A percentile compares a stretch with the other conserved stretches of the same genome.
Conservation (phyloP, 2,113 vertebrate genomes). For the Nettapus auritus region DNA sequence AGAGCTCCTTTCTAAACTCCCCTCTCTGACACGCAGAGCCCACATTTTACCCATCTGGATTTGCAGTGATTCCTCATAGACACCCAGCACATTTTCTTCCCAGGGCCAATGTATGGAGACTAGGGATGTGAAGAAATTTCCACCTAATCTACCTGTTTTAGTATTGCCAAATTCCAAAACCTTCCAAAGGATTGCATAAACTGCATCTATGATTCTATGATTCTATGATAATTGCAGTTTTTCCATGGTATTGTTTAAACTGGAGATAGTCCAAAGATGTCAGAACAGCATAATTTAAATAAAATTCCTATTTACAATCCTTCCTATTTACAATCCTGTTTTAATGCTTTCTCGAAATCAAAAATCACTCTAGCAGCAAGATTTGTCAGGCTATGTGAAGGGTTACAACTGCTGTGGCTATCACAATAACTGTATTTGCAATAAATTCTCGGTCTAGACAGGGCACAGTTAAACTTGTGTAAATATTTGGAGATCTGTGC, state of each 20-base stretch:
- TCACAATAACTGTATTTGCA: neutral
- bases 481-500: slow-evolving; percentile 34
- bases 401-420: neutral
- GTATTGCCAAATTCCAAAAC: neutral
- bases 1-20: neutral
- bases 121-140: neutral
- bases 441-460: neutral
- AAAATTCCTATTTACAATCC: neutral
- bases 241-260: neutral
- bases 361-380: neutral
- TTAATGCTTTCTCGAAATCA: neutral
- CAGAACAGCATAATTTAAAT: neutral
- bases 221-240: neutral
- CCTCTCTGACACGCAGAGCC: neutral
- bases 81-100: neutral
- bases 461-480: neutral
- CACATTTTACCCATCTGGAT: slow-evolving; percentile 21
- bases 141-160: neutral
- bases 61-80: neutral
- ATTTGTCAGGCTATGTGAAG: neutral
- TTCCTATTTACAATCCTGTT: neutral
- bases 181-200: no score
- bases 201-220: no score
- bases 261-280: neutral
- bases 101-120: neutral